Conservation (phyloP, 2,113 vertebrate species). For the Spea multiplicata region DNA sequence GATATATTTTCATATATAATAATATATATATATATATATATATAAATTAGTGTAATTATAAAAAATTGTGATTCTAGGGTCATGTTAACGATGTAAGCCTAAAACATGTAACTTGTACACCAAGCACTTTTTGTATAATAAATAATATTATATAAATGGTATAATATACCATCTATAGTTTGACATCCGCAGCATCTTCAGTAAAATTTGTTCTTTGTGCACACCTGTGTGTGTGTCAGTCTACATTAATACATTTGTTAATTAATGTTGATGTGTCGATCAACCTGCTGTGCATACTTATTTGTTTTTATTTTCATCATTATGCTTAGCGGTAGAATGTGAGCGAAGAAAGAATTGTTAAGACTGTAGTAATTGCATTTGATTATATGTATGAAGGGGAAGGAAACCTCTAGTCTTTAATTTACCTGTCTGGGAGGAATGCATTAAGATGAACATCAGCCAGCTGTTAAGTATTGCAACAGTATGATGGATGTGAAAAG, state of each 20-base stretch:
- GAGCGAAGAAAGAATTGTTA: slow-evolving; percentile 46
- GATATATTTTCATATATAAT: no score
- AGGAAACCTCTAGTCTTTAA: slow-evolving; percentile 43
- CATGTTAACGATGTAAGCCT: no score
- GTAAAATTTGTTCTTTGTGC: background rate
- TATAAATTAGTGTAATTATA: no score
- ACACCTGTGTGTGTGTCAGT: slow-evolving; percentile 31
- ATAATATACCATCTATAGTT: background rate
- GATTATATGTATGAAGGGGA: slow-evolving; percentile 42
- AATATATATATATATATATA: no score
- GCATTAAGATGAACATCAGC: slow-evolving; percentile 42
- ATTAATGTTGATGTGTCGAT: slow-evolving; percentile 26
- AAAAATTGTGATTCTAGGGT: no score
- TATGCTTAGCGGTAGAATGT: slow-evolving; percentile 39
- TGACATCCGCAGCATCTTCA: background rate
- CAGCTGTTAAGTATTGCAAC: slow-evolving; percentile 44
- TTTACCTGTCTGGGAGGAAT: slow-evolving; percentile 45
- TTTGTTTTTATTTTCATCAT: slow-evolving; percentile 7
- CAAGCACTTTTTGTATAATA: no score
- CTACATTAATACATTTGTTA: slow-evolving; percentile 35
- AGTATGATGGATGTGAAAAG: slow-evolving; percentile 34
- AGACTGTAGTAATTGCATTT: slow-evolving; percentile 44
- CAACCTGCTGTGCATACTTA: slow-evolving; percentile 8
- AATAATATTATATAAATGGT: no score
- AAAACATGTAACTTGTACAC: no score